These are phyloP conservation scores for Carpatolechia fugitivella DNA, from an alignment of 2,888 invertebrate species.

Conservation along the genomic window DNA sequence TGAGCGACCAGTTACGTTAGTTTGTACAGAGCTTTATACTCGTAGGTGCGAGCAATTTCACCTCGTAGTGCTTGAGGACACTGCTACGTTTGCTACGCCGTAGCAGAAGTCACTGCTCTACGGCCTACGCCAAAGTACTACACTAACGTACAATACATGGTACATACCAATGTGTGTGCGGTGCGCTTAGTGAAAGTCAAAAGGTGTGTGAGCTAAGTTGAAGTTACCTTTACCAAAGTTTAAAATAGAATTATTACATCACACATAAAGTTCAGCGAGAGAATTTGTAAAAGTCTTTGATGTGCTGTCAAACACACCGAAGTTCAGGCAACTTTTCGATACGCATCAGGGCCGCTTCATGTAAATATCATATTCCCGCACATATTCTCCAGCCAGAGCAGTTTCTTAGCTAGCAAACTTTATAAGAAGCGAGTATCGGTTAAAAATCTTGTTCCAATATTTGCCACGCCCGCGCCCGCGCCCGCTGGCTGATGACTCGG, in stretches of 20 bases:
- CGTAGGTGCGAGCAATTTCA: too few relatives aligned
- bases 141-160: too few relatives aligned
- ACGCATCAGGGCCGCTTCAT: not conserved
- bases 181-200: too few relatives aligned
- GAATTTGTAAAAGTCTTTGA: not conserved
- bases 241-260: slow-evolving; percentile 3
- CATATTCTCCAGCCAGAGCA: not conserved
- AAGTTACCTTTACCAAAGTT: not conserved
- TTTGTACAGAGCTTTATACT: too few relatives aligned
- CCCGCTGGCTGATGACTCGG: slow-evolving; percentile 44
- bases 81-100: too few relatives aligned
- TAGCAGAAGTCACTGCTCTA: too few relatives aligned
- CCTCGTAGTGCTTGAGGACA: too few relatives aligned
- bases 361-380: not conserved
- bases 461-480: slow-evolving; percentile 40
- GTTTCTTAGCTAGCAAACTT: slow-evolving; percentile 6
- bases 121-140: too few relatives aligned
- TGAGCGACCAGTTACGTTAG: too few relatives aligned
- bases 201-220: too few relatives aligned
- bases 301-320: slow-evolving; percentile 1
- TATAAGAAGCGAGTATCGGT: slow-evolving; percentile 11
- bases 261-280: not conserved
- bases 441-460: slow-evolving; percentile 46
- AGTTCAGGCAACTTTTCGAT: not conserved
- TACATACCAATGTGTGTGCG: too few relatives aligned